Base-by-base conservation (phyloP, 2,888 invertebrate species). In the Helobdella robusta region DNA sequence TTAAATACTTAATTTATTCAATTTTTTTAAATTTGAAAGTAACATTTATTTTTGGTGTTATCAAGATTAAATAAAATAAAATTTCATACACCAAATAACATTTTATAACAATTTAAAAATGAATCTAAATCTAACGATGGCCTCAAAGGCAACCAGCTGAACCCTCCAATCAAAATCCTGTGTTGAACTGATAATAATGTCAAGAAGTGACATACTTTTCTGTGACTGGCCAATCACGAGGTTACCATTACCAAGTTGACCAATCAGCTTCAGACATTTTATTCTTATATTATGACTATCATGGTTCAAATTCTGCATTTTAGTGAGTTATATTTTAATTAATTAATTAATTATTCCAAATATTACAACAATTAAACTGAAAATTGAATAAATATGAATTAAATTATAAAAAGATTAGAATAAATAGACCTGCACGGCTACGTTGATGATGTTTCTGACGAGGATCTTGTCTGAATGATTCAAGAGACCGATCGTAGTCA, bases 151-250 rank as follows among this genome's bases (percentile, higher is more conserved):
- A 77, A 88, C 88, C 69, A 89, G 87, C 44, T 94, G 83, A 5
- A 94, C 93, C 74, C 93, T 84, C 0, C 93, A 89, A 83, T 94
- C 94, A 81, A 89, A 84, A 76, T 84, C 85, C 78, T 89, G 86
- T 54, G 89, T 88, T 79, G 90, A 92, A 71, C 87, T 87, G 28
- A 87, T 86, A n/a, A 94, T 84, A 64, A 91, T 82, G 73, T 85
- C 85, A 67, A 74, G 74, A 8, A 88, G 82, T 68, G 86, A 84
- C 50, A 83, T 72, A 48, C 70, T 68, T 52, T 73, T 69, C 48
- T 80, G 78, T 50, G 84, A 83, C 0, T 82, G 73, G 85, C 85
- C 67, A n/a, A n/a, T n/a, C n/a, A 30, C 28, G 32, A 56, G 59
- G 46, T 76, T 74, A 70, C 72, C 71, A 62, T 74, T 73, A 59